Evolutionary conservation across 2,113 vertebrate species (phyloP).

Genomic region (Mola mola): DNA sequence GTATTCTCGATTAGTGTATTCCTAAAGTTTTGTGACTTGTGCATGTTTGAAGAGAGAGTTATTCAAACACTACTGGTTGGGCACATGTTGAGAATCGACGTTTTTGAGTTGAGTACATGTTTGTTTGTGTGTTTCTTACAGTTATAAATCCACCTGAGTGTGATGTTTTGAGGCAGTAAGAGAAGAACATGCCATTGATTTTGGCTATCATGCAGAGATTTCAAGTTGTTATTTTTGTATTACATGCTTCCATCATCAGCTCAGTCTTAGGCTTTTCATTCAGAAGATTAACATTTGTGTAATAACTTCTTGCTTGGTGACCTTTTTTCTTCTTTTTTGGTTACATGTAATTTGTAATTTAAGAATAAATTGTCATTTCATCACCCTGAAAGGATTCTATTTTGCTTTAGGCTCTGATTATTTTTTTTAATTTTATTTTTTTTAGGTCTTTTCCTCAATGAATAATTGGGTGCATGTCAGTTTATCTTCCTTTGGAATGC

Average conservation of each 20-base stretch:
- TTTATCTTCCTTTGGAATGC: background rate
- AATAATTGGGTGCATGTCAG: background rate
- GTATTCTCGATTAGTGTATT: slow-evolving; percentile 60
- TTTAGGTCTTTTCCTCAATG: background rate
- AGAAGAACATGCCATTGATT: slow-evolving; percentile 29
- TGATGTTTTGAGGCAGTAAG: slow-evolving; percentile 33
- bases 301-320: slow-evolving; percentile 65
- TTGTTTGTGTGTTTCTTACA: slow-evolving; percentile 48
- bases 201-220: slow-evolving; percentile 44
- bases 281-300: slow-evolving; percentile 70
- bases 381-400: slow-evolving; percentile 47
- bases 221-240: slow-evolving; percentile 63
- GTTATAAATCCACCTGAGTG: slow-evolving; percentile 52
- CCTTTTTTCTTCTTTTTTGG: slow-evolving; percentile 47
- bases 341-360: slow-evolving; percentile 72
- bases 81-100: slow-evolving; percentile 37
- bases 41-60: slow-evolving; percentile 73
- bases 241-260: slow-evolving; percentile 49
- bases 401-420: slow-evolving; percentile 7
- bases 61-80: slow-evolving; percentile 57
- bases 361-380: slow-evolving; percentile 77
- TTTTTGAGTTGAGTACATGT: slow-evolving; percentile 38
- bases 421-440: background rate
- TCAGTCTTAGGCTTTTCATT: slow-evolving; percentile 62
- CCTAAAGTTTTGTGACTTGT: slow-evolving; percentile 64